phyloP scores from a whole-genome alignment of 2,888 invertebrate species.

The Stegana nigrithorax region DNA sequence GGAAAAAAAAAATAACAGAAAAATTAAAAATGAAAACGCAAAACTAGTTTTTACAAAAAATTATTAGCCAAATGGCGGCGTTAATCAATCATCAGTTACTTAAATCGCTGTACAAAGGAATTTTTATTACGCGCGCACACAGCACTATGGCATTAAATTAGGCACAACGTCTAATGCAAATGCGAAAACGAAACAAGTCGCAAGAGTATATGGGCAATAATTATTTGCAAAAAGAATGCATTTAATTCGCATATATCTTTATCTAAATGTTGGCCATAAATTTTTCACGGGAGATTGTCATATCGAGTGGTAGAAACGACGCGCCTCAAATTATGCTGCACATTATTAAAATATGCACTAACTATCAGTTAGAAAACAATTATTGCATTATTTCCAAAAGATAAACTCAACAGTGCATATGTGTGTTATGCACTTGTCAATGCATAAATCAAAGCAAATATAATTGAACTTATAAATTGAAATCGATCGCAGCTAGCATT shows the following conservation, averaged over 20 bases:
- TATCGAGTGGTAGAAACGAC: neutral
- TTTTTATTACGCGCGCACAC: neutral
- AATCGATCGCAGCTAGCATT: too few relatives aligned
- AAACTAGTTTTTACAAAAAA: too few relatives aligned
- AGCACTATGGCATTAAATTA: neutral
- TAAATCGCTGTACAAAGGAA: neutral
- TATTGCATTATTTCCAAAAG: too few relatives aligned
- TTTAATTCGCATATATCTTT: neutral
- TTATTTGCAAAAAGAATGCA: too few relatives aligned
- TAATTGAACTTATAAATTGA: too few relatives aligned
- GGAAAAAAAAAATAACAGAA: neutral
- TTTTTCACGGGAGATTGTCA: neutral
- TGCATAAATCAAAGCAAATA: too few relatives aligned
- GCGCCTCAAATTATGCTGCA: conserved; percentile 11
- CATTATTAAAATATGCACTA: neutral
- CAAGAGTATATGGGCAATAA: too few relatives aligned
- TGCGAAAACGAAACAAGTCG: neutral
- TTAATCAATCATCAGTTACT: conserved; percentile 9
- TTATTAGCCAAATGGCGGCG: neutral
- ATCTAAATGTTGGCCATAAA: neutral
- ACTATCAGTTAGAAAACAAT: neutral
- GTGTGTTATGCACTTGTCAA: too few relatives aligned
- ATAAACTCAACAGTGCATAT: too few relatives aligned
- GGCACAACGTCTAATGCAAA: neutral
- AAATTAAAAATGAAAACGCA: too few relatives aligned